phyloP scores from a whole-genome alignment of 2,888 invertebrate species.

The Blera fallax region DNA sequence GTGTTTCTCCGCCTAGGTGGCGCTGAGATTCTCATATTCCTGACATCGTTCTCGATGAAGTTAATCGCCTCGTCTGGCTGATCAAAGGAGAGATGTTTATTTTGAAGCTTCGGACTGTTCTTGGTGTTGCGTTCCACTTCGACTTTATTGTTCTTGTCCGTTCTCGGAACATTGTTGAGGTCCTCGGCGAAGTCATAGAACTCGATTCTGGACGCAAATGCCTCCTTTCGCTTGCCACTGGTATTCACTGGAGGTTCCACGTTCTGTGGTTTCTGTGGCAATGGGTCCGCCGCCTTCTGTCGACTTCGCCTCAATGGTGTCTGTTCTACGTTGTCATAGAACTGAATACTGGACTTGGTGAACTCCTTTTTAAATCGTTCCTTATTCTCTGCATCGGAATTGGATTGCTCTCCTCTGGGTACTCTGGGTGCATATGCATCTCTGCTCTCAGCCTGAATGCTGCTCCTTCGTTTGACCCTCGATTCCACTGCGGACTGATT shows the following conservation, averaged over 20 bases:
- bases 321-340: conserved; percentile 77
- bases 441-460: conserved; percentile 75
- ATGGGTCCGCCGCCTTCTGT: conserved; percentile 75
- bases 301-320: conserved; percentile 20
- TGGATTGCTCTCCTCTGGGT: conserved; percentile 28
- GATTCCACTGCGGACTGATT: conserved; percentile 77
- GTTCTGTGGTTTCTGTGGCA: conserved; percentile 63
- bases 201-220: conserved; percentile 79
- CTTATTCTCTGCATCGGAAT: conserved; percentile 77
- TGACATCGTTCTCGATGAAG: conserved; percentile 73
- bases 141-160: conserved; percentile 79
- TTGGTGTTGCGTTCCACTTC: conserved; percentile 79
- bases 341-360: conserved; percentile 80
- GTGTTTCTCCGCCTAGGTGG: conserved; percentile 47
- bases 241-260: conserved; percentile 73
- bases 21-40: conserved; percentile 46
- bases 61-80: conserved; percentile 65
- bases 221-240: conserved; percentile 77
- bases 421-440: conserved; percentile 26
- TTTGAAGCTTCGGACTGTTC: conserved; percentile 79
- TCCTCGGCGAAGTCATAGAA: conserved; percentile 80
- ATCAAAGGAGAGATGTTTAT: conserved; percentile 44
- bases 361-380: conserved; percentile 80
- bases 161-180: conserved; percentile 77
- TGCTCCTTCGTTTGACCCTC: conserved; percentile 75